Base-by-base conservation (phyloP, 2,113 vertebrate genomes). In the Ptychochromis oligacanthus region DNA sequence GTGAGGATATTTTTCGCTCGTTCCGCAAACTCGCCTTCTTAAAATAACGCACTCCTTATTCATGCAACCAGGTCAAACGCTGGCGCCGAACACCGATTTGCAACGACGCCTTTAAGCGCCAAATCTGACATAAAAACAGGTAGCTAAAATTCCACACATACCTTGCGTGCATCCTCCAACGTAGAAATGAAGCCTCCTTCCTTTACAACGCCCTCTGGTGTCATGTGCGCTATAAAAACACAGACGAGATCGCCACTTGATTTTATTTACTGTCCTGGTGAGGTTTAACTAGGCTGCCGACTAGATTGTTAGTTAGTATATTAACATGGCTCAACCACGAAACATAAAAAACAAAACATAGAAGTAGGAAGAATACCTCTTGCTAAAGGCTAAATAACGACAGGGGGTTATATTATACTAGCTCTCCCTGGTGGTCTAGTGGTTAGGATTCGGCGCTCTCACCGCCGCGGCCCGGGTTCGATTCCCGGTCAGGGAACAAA, bases 401-500 rank as follows among this genome's bases (percentile, higher is more conserved):
- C 40, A 14, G 4, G 4, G 1, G 1, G 3, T 11, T 4, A 1
- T n/a, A n/a, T n/a, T n/a, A 3, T 3, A 1, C 1, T 6, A 10
- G 0, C 90, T 3, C 26, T 72, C 67, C 95, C 94, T 95, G 94
- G 93, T 95, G 94, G 94, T 96, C 94, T 95, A 95, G 95, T 95
- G 95, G 95, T 94, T 95, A 95, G 93, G 94, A 96, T 95, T 95
- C 92, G 93, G 93, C 34, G 93, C 86, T 87, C 93, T 95, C 95
- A 94, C 96, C 77, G 81, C 86, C 57, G 91, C 91, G 46, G 90
- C 87, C 94, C 90, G 93, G 49, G 94, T 94, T 95, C 95, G 93
- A 86, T 93, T 96, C 87, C 93, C 93, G 95, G 90, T 93, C 80
- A 90, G 88, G 46, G 77, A 95, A 92, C 93, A 0, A 0, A 0